Evolutionary conservation across 2,113 vertebrate genomes (phyloP), one percentile per base, ranked within the genome.

Genomic region (Sarotherodon lohbergeri): DNA sequence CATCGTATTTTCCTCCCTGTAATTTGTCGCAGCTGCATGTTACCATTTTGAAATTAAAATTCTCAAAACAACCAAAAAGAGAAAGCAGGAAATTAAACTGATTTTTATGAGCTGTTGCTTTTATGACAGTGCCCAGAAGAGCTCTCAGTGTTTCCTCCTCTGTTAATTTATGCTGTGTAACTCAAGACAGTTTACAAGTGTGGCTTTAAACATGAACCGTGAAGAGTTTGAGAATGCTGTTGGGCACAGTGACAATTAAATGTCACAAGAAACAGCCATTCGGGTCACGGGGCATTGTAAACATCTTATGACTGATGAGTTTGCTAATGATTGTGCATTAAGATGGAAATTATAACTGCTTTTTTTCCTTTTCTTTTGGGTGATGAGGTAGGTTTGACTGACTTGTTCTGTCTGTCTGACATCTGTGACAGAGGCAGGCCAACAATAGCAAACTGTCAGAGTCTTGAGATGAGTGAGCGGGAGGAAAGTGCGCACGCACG

Each of bases 381-480:
- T 80, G 88, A 90, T 82, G 89, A 50, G 83, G 80, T 73, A 80
- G 84, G 81, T 66, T 86, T 85, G 76, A 88, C 84, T 90, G 88
- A 88, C 7, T 89, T 87, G 86, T 22, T 81, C 87, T 57, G 66
- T 85, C 46, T 93, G 86, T 92, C 88, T 91, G 92, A 92, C 90
- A 86, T 84, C 68, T 89, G 80, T 88, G 89, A 91, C 79, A 88
- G 73, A 89, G 57, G 80, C 88, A 87, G 54, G 46, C 86, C 82
- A 91, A 91, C 92, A 94, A 95, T 93, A 93, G 92, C 85, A 68
- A 88, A 88, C 93, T 94, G 91, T 87, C 92, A 94, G 86, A 88
- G 79, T 52, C 84, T 71, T 61, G 50, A 88, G 90, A 92, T 78
- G 84, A 88, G 85, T 41, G 55, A 80, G 80, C 86, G 76, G 82